Conservation (phyloP, 1,140 invertebrate species). For the Thaumatotibia leucotreta region DNA sequence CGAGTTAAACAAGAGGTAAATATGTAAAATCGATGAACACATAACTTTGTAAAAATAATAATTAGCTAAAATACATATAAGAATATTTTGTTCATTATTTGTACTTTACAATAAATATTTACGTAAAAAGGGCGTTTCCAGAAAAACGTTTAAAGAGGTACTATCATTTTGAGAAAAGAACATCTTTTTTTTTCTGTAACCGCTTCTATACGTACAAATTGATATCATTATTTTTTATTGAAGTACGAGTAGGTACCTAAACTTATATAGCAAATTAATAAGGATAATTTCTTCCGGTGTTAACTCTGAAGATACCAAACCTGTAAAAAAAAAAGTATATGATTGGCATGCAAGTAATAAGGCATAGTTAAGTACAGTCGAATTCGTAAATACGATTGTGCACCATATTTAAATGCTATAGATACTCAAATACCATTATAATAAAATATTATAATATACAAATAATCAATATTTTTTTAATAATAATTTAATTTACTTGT, state of each 20-base stretch:
- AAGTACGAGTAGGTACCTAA: too few species aligned
- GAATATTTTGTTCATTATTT: background rate
- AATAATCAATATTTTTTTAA: too few species aligned
- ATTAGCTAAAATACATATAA: background rate
- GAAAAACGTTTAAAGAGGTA: too few species aligned
- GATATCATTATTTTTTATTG: background rate
- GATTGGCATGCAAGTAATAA: background rate
- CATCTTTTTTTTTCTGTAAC: background rate
- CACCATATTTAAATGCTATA: too few species aligned
- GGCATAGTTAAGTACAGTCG: too few species aligned
- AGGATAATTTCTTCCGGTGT: slow-evolving; percentile 25
- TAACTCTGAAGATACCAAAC: slow-evolving; percentile 30
- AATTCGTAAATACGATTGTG: too few species aligned
- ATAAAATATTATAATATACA: too few species aligned
- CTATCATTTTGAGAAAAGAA: background rate
- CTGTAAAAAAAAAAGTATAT: slow-evolving; percentile 25
- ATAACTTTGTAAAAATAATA: background rate
- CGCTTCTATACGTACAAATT: too few species aligned
- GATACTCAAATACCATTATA: too few species aligned
- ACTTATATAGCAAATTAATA: slow-evolving; percentile 13
- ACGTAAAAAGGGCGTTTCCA: background rate
- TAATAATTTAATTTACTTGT: too few species aligned
- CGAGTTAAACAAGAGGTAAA: background rate
- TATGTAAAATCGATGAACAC: background rate
- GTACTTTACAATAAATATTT: background rate